Conservation (phyloP, 1,140 invertebrate genomes). For the Bombyx mori region DNA sequence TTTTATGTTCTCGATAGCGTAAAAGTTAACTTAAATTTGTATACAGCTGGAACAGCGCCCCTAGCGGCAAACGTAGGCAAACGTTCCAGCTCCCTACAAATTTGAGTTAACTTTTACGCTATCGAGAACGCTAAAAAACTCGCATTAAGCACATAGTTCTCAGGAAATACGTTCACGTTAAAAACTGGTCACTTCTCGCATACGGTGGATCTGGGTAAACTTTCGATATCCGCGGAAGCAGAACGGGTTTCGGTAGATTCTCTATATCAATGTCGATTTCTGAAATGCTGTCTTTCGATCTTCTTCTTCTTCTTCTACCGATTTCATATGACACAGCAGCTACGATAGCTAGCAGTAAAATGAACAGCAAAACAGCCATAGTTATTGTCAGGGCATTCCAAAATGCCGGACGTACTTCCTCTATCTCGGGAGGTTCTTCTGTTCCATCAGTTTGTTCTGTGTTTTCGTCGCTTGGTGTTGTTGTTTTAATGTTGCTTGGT, state of each 20-base stretch:
- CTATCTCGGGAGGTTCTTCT: neutral
- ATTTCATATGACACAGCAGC: slow-evolving; percentile 18
- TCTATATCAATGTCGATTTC: slow-evolving; percentile 14
- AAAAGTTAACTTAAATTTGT: too few species aligned
- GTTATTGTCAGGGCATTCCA: slow-evolving; percentile 22
- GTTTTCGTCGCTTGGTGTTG: neutral
- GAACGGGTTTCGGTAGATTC: slow-evolving; percentile 19
- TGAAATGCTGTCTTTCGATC: neutral
- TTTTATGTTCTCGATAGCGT: too few species aligned
- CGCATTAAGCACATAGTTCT: too few species aligned
- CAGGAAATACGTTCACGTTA: neutral
- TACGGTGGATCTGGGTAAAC: slow-evolving; percentile 15
- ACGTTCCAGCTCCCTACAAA: too few species aligned
- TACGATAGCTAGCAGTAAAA: slow-evolving; percentile 15
- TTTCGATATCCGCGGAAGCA: slow-evolving; percentile 27
- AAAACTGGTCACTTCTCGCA: slow-evolving; percentile 8
- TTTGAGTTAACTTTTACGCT: too few species aligned
- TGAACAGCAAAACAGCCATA: slow-evolving; percentile 17
- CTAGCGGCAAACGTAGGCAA: too few species aligned
- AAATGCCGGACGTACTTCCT: slow-evolving; percentile 5
- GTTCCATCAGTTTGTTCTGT: slow-evolving; percentile 1
- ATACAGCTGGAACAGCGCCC: too few species aligned
- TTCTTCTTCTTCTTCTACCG: slow-evolving; percentile 16
- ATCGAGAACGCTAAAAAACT: too few species aligned
- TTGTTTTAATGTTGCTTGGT: neutral